Conservation (phyloP, 1,140 invertebrate genomes). For the Heliconius eleuchia region DNA sequence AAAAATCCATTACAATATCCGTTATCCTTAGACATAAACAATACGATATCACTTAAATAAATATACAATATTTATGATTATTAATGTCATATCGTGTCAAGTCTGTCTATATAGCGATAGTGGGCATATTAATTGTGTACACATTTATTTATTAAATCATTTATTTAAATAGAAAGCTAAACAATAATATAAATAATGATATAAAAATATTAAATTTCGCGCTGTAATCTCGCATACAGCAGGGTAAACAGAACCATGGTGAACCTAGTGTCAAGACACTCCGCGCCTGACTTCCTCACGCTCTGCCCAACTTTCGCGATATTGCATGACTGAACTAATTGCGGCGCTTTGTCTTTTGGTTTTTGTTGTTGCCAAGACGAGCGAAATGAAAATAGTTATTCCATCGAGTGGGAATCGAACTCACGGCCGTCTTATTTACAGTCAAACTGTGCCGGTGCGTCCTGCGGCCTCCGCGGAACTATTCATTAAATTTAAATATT, state of each 20-base stretch:
- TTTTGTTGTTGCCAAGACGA: background rate
- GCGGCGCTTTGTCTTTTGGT: too few species aligned
- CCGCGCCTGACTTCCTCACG: background rate
- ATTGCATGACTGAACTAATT: too few species aligned
- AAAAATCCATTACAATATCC: background rate
- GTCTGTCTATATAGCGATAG: background rate
- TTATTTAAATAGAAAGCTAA: too few species aligned
- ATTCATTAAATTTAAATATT: too few species aligned
- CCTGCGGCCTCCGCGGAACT: too few species aligned
- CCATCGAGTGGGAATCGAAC: background rate
- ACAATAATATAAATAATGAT: too few species aligned
- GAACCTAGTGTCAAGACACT: background rate
- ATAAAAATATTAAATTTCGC: background rate
- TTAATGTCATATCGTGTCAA: background rate
- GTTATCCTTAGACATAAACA: background rate
- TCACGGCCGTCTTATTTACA: background rate
- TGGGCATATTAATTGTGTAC: background rate
- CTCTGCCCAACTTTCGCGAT: too few species aligned
- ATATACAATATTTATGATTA: conserved; percentile 2
- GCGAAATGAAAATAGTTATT: background rate
- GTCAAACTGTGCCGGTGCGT: too few species aligned
- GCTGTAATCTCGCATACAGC: background rate
- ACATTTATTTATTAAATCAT: too few species aligned
- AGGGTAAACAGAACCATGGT: background rate
- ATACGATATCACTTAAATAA: background rate